Evolutionary conservation across 2,113 vertebrate genomes (phyloP), one percentile per base, ranked within the genome.

Genomic region (Tautogolabrus adspersus): DNA sequence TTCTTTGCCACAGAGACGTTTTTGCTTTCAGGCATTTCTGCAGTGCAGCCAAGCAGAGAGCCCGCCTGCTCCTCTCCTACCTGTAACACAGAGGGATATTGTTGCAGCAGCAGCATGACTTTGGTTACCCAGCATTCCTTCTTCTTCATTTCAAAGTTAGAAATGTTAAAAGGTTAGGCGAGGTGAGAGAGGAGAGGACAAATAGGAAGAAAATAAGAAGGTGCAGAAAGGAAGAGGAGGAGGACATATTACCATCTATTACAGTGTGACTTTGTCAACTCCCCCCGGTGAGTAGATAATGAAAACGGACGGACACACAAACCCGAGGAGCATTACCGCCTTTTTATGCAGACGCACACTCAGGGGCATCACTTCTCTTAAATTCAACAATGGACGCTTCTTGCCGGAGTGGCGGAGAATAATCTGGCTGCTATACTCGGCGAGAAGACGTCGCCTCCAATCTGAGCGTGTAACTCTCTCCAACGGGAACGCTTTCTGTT

Each of bases 61-160:
- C 21, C 77, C 54, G 72, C 46, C 73, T 26, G 65, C 71, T 82
- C 75, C 6, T 26, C 65, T 66, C 58, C 19, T 59, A 84, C 77
- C 81, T 76, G 55, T 47, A 86, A 91, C 88, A 90, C 88, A 90
- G 84, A 85, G 79, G 70, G 70, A 88, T 87, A 84, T 71, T 88
- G 88, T 91, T 90, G 84, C 89, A 57, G 18, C 76, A 52, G 64
- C 78, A 46, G 26, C 76, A 0, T 66, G 86, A 77, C 90, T 89
- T 88, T 44, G 46, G 79, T 88, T 79, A 71, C 74, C 49, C 57
- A 69, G 79, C 88, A 91, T 88, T 90, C 82, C 75, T 73, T 76
- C 82, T 70, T 77, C 70, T 87, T 83, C 78, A 67, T 87, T 89
- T 85, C 76, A 85, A 83, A 79, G 79, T 80, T 67, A 72, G 30